Percentiles rank a stretch among this genome's conserved stretches.
phyloP scores from a whole-genome alignment of 92 coral and sea anemone genomes.

The Parazoanthus darwini region DNA sequence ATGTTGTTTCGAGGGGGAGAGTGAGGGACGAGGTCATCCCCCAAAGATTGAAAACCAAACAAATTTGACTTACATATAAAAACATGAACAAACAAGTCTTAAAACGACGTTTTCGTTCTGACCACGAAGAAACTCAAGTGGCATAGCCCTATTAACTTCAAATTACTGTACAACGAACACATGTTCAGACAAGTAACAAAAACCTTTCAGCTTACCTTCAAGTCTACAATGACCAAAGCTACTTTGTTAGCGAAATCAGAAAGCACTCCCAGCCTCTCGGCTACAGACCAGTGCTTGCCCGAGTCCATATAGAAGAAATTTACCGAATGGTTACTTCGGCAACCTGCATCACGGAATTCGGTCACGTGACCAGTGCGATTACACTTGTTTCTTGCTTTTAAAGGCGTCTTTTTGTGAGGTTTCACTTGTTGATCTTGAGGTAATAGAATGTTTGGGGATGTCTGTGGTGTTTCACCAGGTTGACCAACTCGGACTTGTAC shows the following conservation, averaged over 20 bases:
- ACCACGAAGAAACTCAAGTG: too few species aligned
- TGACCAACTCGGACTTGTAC: neutral
- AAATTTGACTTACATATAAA: too few species aligned
- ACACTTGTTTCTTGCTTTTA: constrained; percentile 5
- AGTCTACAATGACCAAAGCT: constrained; percentile 79
- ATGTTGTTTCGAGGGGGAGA: too few species aligned
- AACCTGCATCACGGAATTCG: constrained; percentile 85
- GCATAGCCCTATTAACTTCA: too few species aligned
- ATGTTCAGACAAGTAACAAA: neutral
- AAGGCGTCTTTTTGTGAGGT: neutral
- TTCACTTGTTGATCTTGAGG: neutral
- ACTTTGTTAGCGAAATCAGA: constrained; percentile 36
- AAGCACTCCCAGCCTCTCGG: constrained; percentile 77
- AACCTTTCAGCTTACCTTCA: constrained; percentile 55
- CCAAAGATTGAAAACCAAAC: too few species aligned
- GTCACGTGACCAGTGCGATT: constrained; percentile 61
- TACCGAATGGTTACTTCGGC: constrained; percentile 86
- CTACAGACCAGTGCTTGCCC: constrained; percentile 77
- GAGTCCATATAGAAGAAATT: constrained; percentile 93
- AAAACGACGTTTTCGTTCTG: too few species aligned
- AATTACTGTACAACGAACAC: neutral
- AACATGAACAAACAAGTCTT: too few species aligned
- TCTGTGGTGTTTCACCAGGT: neutral
- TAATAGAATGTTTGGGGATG: neutral
- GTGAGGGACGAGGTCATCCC: too few species aligned